These are phyloP conservation scores for Umimayanthus chanpuru DNA, from an alignment of 92 coral and sea anemone genomes.

Conservation along the genomic window DNA sequence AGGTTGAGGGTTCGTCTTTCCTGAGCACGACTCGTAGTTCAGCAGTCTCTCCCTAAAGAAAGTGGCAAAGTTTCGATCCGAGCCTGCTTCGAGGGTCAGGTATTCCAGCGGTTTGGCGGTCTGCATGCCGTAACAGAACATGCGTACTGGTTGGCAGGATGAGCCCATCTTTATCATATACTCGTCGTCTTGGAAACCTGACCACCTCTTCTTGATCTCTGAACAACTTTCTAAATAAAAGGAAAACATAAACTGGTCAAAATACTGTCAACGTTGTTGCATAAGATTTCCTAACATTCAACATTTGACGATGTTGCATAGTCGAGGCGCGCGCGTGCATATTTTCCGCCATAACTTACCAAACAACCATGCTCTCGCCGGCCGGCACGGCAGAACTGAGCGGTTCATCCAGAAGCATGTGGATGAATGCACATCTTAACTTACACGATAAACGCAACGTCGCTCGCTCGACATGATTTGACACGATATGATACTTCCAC, in stretches of 20 bases:
- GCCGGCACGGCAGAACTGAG: no score
- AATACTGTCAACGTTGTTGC: no score
- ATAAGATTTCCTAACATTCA: no score
- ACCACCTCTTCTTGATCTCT: constrained; percentile 85
- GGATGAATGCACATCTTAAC: no score
- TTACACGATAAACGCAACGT: no score
- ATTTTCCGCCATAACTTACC: no score
- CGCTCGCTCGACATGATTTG: no score
- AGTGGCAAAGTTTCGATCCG: constrained; percentile 86
- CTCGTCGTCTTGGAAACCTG: constrained; percentile 94
- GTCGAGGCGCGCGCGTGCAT: no score
- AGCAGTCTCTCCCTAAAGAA: constrained; percentile 90
- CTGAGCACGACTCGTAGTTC: constrained; percentile 85
- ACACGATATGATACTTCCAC: no score
- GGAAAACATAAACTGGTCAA: not conserved
- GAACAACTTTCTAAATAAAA: constrained; percentile 75
- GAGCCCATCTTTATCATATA: constrained; percentile 85
- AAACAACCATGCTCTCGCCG: no score
- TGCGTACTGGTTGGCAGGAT: constrained; percentile 87
- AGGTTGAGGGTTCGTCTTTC: constrained; percentile 87
- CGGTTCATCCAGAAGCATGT: no score
- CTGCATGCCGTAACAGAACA: constrained; percentile 91
- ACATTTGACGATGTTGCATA: no score
- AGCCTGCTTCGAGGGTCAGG: constrained; percentile 86
- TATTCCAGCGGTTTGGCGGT: constrained; percentile 86